Conservation (phyloP, 2,797 vertebrate species). For the Schizothorax lantsangensis region DNA sequence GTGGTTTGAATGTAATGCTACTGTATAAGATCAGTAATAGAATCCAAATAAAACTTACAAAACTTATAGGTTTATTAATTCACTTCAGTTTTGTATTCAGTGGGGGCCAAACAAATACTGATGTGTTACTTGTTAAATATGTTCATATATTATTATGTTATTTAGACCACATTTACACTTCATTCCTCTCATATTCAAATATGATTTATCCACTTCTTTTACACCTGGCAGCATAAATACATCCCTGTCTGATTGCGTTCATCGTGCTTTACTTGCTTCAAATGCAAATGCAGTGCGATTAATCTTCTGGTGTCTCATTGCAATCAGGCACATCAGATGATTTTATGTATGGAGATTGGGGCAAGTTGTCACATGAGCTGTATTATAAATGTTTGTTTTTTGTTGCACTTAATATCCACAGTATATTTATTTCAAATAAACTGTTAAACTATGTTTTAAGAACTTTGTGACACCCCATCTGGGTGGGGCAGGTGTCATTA, state of each 20-base stretch:
- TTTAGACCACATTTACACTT: conserved; percentile 5
- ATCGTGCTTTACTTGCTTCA: conserved; percentile 32
- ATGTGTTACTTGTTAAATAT: background rate
- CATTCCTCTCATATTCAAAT: conserved; percentile 15
- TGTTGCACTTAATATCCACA: background rate
- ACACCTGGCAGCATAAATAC: conserved; percentile 14
- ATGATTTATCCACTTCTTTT: conserved; percentile 27
- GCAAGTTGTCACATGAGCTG: background rate
- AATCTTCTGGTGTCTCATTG: conserved; percentile 11
- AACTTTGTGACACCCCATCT: background rate
- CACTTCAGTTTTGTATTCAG: background rate
- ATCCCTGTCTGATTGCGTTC: conserved; percentile 14
- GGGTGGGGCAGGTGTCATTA: background rate
- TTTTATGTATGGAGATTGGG: background rate
- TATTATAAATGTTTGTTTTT: background rate
- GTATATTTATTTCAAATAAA: background rate
- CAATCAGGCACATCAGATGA: conserved; percentile 15
- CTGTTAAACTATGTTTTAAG: background rate
- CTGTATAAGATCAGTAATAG: background rate
- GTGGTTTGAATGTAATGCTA: background rate
- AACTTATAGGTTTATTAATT: background rate
- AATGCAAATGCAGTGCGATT: conserved; percentile 13
- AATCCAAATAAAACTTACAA: background rate
- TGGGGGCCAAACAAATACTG: background rate
- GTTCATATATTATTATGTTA: conserved; percentile 6